Evolutionary conservation across 1,140 invertebrate species (phyloP).

Genomic region (Chelonus insularis): DNA sequence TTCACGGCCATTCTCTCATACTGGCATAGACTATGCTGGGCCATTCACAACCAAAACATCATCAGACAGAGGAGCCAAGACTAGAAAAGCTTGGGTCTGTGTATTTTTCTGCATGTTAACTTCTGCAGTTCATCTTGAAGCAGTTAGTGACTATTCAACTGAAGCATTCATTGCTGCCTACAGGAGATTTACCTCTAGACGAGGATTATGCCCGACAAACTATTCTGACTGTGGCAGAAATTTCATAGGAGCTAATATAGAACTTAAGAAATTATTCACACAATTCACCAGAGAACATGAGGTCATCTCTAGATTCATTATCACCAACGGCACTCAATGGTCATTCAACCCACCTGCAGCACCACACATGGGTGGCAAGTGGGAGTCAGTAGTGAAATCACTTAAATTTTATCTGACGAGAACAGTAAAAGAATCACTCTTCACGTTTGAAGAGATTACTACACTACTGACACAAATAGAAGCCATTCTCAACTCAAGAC

Average conservation of each 20-base stretch:
- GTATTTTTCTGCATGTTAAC: conserved; percentile 39
- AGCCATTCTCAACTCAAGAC: no score
- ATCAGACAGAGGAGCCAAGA: background rate
- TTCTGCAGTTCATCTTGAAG: conserved; percentile 38
- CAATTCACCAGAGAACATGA: no score
- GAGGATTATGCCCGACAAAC: conserved; percentile 25
- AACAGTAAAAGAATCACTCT: no score
- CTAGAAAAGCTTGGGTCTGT: conserved; percentile 36
- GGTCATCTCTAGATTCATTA: no score
- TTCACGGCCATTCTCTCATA: conserved; percentile 10
- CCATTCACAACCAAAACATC: conserved; percentile 27
- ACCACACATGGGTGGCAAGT: no score
- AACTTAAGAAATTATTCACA: background rate
- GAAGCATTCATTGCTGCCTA: conserved; percentile 38
- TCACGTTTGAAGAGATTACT: no score
- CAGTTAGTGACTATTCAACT: conserved; percentile 32
- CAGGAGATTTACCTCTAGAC: conserved; percentile 32
- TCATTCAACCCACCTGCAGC: no score
- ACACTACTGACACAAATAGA: no score
- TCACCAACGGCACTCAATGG: no score
- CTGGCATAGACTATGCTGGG: conserved; percentile 37
- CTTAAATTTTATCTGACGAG: no score
- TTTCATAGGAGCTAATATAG: conserved; percentile 22
- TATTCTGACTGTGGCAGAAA: conserved; percentile 25
- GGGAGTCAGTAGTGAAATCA: no score